These are phyloP conservation scores for Patella caerulea DNA, from an alignment of 2,888 invertebrate species.

Conservation along the genomic window DNA sequence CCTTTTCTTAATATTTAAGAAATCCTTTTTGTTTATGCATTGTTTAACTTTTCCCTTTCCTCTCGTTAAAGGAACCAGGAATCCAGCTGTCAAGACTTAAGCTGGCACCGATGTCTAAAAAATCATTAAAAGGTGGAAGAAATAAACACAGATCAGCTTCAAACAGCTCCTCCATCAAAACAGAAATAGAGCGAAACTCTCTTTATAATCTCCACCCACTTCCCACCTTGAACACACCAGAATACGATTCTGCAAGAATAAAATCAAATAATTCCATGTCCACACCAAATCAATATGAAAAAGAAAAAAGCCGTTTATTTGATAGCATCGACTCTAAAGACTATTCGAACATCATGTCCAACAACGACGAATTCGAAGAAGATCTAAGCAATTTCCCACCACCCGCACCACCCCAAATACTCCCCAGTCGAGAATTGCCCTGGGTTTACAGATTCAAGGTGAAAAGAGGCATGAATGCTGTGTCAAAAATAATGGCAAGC, in stretches of 20 bases:
- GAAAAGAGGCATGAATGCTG: constrained; percentile 61
- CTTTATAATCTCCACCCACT: background rate
- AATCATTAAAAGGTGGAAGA: constrained; percentile 13
- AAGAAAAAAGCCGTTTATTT: background rate
- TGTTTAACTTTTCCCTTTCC: too few relatives aligned
- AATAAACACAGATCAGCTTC: constrained; percentile 9
- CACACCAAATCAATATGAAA: background rate
- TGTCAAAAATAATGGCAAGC: constrained; percentile 61
- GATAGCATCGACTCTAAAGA: constrained; percentile 31
- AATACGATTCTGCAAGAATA: background rate
- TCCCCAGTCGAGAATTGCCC: constrained; percentile 54
- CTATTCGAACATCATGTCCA: constrained; percentile 42
- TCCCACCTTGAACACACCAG: background rate
- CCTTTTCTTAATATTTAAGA: too few relatives aligned
- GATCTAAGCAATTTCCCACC: constrained; percentile 53
- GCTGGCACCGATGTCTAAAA: constrained; percentile 11
- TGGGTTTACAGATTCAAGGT: constrained; percentile 66
- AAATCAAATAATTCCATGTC: background rate
- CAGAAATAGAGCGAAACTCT: background rate
- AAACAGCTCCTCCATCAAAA: constrained; percentile 1
- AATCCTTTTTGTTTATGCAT: too few relatives aligned
- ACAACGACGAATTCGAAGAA: constrained; percentile 51
- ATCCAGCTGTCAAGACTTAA: constrained; percentile 16
- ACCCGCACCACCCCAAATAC: constrained; percentile 51
- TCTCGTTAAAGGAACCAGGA: constrained; percentile 1